phyloP scores from a whole-genome alignment of 1,140 invertebrate genomes.

The Sarcophaga bullata region DNA sequence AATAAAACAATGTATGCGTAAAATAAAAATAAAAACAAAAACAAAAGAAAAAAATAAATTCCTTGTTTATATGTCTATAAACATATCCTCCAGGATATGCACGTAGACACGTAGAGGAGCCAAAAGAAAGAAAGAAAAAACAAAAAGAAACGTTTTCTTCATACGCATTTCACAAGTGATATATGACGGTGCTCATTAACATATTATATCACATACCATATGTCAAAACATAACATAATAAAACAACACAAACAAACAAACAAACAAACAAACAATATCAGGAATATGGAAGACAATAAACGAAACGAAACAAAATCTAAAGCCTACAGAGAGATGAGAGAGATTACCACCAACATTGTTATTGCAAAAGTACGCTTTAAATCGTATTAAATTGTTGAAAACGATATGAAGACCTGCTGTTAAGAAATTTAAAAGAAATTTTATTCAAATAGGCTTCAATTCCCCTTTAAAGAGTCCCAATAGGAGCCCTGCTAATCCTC shows the following conservation, averaged over 20 bases:
- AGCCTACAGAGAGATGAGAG: neutral
- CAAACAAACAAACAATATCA: neutral
- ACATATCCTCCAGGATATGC: slow-evolving; percentile 64
- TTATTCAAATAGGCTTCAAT: no score
- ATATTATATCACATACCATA: slow-evolving; percentile 64
- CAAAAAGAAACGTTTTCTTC: neutral
- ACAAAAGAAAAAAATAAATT: neutral
- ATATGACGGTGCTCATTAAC: slow-evolving; percentile 65
- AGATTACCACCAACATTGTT: no score
- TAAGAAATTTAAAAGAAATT: no score
- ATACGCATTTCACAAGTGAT: slow-evolving; percentile 55
- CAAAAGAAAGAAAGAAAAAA: neutral
- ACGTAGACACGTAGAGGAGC: slow-evolving; percentile 58
- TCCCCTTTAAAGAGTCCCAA: no score
- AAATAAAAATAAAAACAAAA: slow-evolving; percentile 21
- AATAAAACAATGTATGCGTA: neutral
- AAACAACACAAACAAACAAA: slow-evolving; percentile 18
- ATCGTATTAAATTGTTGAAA: no score
- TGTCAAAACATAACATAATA: slow-evolving; percentile 53
- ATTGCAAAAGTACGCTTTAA: no score
- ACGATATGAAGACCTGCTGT: no score
- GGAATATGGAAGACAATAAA: neutral
- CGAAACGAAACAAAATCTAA: neutral
- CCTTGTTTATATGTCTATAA: neutral
- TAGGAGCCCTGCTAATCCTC: no score